Base-by-base conservation (phyloP, 2,888 invertebrate species). In the Amblyjoppa proteus region DNA sequence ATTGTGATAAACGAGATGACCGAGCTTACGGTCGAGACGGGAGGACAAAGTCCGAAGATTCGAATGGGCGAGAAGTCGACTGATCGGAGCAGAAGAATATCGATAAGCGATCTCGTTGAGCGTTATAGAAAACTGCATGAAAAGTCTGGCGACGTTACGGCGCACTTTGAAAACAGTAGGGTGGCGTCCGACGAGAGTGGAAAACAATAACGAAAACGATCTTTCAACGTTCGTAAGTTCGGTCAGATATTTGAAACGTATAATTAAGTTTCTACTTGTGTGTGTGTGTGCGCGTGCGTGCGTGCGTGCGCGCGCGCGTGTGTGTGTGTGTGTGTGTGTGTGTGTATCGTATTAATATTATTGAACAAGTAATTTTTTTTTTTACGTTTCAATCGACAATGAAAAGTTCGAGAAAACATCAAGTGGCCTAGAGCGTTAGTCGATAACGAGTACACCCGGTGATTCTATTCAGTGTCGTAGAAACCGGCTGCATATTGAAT, bases 91-190 rank as follows among this genome's bases (percentile, higher is more conserved):
- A 81, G 71, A 77, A 89, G 93, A 77, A 86, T 89, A 11, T 94
- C 93, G 0, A 93, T 94, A 38, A 90, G 91, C 28, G 94, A 94
- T 88, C 89, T 94, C 69, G 90, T 94, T 0, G 92, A 93, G 73
- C 92, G 93, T 49, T 94, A 92, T 74, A 93, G 89, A 83, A 92
- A 89, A 73, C 16, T 93, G 20, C 77, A 81, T 3, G 81, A 76
- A 53, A 81, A 85, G 20, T 78, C 82, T 5, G 66, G 68, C 20
- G 73, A 86, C 58, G 73, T 83, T 20, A 79, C 87, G 25, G 25
- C 56, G 16, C 58, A 64, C 20, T 83, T 83, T 51, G 69, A 83
- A 49, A 77, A 77, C 74, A 79, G 82, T 51, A 77, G 77, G 69
- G 85, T 75, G 3, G 51, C 45, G 53, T 83, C 83, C 64, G 83